Conservation (phyloP, 2,797 vertebrate genomes). For the Holocentrus rufus region DNA sequence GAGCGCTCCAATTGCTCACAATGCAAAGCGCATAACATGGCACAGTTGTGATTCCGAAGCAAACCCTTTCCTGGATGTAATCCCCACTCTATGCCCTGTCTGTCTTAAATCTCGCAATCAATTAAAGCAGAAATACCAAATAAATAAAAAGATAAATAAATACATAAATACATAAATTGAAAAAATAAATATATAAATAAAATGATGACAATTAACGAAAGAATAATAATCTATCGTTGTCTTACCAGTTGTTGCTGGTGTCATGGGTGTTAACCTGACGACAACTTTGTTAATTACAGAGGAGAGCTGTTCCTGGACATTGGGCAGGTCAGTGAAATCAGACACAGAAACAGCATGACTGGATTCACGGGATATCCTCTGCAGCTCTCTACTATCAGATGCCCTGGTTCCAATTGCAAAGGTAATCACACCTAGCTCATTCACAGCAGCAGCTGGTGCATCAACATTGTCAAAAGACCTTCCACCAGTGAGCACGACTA, state of each 20-base stretch:
- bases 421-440: constrained; percentile 79
- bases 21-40: no score
- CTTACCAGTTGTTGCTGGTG: constrained; percentile 15
- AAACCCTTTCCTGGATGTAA: no score
- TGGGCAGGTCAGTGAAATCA: constrained; percentile 43
- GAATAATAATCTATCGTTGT: no score
- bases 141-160: no score
- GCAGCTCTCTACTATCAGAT: constrained; percentile 56
- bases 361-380: constrained; percentile 39
- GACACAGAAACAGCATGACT: constrained; percentile 42
- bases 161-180: no score
- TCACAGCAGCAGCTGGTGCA: constrained; percentile 75
- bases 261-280: background rate
- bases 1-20: no score
- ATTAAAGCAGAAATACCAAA: no score
- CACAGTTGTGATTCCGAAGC: no score
- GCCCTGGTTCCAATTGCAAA: constrained; percentile 71
- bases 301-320: constrained; percentile 6
- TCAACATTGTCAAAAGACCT: constrained; percentile 82
- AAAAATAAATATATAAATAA: no score
- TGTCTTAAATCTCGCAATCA: no score
- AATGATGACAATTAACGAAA: background rate
- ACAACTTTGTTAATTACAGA: constrained; percentile 18
- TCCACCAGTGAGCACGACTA: constrained; percentile 83
- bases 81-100: no score